phyloP scores from a whole-genome alignment of 2,888 invertebrate species.

The Thera britannica region DNA sequence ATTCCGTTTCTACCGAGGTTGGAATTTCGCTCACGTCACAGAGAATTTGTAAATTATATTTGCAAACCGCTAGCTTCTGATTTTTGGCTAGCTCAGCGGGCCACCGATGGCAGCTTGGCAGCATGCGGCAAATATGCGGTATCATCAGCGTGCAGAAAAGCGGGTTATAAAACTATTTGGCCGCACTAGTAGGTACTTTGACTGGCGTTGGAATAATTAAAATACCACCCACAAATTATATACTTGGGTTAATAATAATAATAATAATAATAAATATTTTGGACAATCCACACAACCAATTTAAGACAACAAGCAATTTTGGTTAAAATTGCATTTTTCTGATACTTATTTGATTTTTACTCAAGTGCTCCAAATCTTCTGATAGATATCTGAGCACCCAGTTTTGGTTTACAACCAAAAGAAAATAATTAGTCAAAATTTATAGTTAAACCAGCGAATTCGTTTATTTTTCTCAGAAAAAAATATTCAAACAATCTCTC shows the following conservation, averaged over 20 bases:
- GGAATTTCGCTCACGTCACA: background rate
- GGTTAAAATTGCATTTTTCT: too few relatives aligned
- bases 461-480: too few relatives aligned
- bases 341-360: too few relatives aligned
- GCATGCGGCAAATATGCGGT: conserved; percentile 22
- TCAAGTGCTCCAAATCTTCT: too few relatives aligned
- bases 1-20: background rate
- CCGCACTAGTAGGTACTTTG: background rate
- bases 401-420: too few relatives aligned
- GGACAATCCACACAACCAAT: too few relatives aligned
- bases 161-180: background rate
- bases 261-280: too few relatives aligned
- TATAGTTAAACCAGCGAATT: background rate
- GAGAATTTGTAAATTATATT: background rate
- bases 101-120: conserved; percentile 10
- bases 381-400: too few relatives aligned
- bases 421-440: too few relatives aligned
- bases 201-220: background rate
- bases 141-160: conserved; percentile 7
- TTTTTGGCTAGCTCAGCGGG: conserved; percentile 7
- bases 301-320: too few relatives aligned
- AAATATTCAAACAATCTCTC: background rate
- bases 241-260: too few relatives aligned
- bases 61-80: background rate
- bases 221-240: too few relatives aligned